Evolutionary conservation across 2,797 vertebrate species (phyloP), one percentile per base, ranked within the genome.

Genomic region (Peromyscus eremicus): DNA sequence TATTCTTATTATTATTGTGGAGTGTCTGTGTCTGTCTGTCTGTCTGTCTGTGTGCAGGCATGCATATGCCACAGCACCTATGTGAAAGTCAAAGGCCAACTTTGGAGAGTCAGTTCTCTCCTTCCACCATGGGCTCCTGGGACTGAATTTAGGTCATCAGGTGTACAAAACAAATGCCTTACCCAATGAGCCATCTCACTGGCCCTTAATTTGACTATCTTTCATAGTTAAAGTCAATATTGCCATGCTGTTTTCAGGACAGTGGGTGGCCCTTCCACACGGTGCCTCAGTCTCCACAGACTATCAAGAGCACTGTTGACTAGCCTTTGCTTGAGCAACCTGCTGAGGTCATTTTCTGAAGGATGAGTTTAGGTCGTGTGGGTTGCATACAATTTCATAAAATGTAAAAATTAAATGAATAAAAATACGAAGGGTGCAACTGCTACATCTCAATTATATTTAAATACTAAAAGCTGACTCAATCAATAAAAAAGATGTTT

Each of bases 391-490:
- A 4, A 92, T 91, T 94, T 70, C 60, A 92, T 25, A 87, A 83
- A 91, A 96, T 32, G 29, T 14, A 92, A 19, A 91, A 27, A 75
- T 16, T 77, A 29, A 92, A 23, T 80, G 86, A 92, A 97, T 82
- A 94, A 93, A 97, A 97, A 83, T 90, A 94, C 92, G 96, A 85
- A 37, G 27, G 64, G 5, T 62, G 23, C 85, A 55, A 79, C 95
- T 97, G 49, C 84, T 96, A 34, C 73, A 87, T 84, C 91, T 75
- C 68, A 66, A 52, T 79, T 89, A 89, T 86, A 93, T 80, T 85
- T 88, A 95, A 94, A 95, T 75, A 94, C 52, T 83, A 95, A 95
- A 95, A 86, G 43, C 29, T 97, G 82, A 83, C 14, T 94, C 37
- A 46, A 62, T 95, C 23, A 83, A 64, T 64, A 40, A 40, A 86